Evolutionary conservation across 2,113 vertebrate species (phyloP).

Genomic region (Heteronetta atricapilla): DNA sequence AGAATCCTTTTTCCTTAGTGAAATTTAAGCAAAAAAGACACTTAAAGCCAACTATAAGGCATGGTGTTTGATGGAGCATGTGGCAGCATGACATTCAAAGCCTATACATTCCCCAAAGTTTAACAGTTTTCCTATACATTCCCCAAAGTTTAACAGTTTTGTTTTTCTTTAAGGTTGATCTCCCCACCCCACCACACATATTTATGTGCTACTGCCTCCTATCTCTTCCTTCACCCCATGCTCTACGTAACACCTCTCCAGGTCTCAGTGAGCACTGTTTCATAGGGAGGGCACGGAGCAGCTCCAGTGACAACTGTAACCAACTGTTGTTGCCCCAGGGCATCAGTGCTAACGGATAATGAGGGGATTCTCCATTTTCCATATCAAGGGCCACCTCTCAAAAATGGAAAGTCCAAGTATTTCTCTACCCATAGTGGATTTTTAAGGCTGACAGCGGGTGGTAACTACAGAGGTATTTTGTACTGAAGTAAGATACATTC

Average conservation of each 20-base stretch:
- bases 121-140: too few species aligned
- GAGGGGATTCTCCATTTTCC: background rate
- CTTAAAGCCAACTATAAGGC: background rate
- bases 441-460: background rate
- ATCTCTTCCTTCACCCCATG: background rate
- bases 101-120: rapidly evolving
- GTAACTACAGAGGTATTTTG: background rate
- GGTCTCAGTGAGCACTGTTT: background rate
- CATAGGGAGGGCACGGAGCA: background rate
- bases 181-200: background rate
- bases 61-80: background rate
- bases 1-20: background rate
- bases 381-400: background rate
- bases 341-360: background rate
- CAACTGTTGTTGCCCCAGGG: background rate
- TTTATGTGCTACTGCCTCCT: background rate
- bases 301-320: background rate
- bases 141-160: background rate
- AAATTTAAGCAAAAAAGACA: too few species aligned
- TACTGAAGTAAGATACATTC: background rate
- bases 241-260: background rate
- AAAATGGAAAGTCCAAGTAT: too few species aligned
- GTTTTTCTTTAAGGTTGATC: background rate
- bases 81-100: background rate
- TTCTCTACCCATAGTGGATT: background rate